Evolutionary conservation across 2,113 vertebrate genomes (phyloP), one percentile per base, ranked within the genome.

Genomic region (Semicossyphus pulcher): DNA sequence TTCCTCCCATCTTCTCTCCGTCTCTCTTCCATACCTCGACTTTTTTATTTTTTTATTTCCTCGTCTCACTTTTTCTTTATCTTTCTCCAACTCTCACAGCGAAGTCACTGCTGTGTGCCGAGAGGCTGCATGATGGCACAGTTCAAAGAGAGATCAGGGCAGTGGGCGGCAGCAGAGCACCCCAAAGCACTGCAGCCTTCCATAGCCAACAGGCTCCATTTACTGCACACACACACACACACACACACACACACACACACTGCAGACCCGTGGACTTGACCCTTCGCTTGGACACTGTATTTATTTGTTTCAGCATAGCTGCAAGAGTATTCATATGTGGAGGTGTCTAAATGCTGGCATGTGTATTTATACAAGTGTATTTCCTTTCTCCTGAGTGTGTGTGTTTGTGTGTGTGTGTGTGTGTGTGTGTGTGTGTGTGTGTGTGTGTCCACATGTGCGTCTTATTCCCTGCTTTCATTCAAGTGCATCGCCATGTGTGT

Each of bases 111-210:
- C 12, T 12, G 42, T 45, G 6, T 2, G 10, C 49, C 26, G 51
- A 72, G 70, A 76, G 51, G 75, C 47, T 60, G 32, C 72, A 57
- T 29, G 12, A 80, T 72, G 78, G 68, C 52, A 83, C 42, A 83
- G 81, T 88, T 86, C 72, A 80, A 65, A 77, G 53, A 8, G 21
- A 72, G 76, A 74, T 53, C 45, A 64, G 57, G 76, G 64, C 42
- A 31, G 81, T 78, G 15, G 83, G 78, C 37, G 44, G 65, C 1
- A 76, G 75, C 71, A 66, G 57, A 83, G 72, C 36, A 72, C 49
- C 63, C 66, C 54, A 11, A 31, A 72, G 80, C 82, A 52, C 48
- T 51, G 7, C n/a, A 65, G 74, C 61, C 70, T 34, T 79, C 51
- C 65, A 59, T 48, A 68, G 61, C 72, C 61, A 64, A 57, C 41